Conservation (phyloP, 2,113 vertebrate species). For the Hirundichthys speculiger region DNA sequence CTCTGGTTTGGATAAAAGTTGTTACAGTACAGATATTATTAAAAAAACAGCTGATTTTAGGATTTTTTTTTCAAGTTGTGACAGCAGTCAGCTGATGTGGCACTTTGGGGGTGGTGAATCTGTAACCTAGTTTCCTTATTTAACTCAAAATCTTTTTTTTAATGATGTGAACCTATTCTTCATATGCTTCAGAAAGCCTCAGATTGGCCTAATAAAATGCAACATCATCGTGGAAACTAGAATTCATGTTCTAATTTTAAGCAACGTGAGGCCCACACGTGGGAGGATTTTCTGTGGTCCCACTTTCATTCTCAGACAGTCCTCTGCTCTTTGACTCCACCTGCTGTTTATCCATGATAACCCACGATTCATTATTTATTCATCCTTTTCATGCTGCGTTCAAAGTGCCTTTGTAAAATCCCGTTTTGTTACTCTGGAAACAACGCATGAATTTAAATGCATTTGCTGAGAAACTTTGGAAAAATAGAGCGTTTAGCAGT, state of each 20-base stretch:
- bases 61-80: background rate
- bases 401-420: background rate
- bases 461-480: no score
- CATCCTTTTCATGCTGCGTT: background rate
- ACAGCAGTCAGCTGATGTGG: background rate
- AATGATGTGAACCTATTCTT: background rate
- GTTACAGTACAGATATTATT: background rate
- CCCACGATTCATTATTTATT: background rate
- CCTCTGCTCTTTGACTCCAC: slow-evolving; percentile 51
- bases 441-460: no score
- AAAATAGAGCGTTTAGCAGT: no score
- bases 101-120: background rate
- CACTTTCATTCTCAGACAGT: background rate
- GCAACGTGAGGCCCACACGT: slow-evolving; percentile 46
- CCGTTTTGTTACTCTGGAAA: no score
- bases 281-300: slow-evolving; percentile 22
- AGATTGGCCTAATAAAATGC: slow-evolving; percentile 26
- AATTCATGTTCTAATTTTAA: slow-evolving; percentile 56
- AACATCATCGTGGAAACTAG: slow-evolving; percentile 35
- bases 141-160: background rate
- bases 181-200: slow-evolving; percentile 12
- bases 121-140: background rate
- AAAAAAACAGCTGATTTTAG: background rate
- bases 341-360: slow-evolving; percentile 38
- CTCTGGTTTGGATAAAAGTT: background rate